phyloP scores from a whole-genome alignment of 2,113 vertebrate genomes.

The Eupsittula cactorum region DNA sequence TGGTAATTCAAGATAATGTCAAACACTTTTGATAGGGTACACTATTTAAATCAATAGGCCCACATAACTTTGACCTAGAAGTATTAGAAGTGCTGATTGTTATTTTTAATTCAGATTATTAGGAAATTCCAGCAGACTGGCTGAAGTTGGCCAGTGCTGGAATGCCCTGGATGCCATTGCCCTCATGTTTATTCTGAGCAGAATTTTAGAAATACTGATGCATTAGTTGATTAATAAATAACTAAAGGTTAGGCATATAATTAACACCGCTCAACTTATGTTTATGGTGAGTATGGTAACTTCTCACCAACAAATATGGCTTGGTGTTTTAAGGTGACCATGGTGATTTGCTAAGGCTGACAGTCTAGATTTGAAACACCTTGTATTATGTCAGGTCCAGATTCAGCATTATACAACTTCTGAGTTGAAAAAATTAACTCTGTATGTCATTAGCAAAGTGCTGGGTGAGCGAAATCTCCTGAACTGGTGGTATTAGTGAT shows the following conservation, averaged over 20 bases:
- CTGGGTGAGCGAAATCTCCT: fast-evolving
- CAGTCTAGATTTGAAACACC: neutral
- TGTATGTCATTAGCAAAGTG: neutral
- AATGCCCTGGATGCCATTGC: neutral
- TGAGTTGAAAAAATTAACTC: neutral
- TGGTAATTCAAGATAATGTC: neutral
- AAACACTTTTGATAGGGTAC: fast-evolving
- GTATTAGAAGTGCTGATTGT: neutral
- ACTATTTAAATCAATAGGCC: neutral
- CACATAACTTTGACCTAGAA: neutral
- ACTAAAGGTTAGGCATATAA: neutral
- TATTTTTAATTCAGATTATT: neutral
- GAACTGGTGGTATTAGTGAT: neutral
- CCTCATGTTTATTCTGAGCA: neutral
- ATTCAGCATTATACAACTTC: neutral
- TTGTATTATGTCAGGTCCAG: neutral
- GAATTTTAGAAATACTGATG: neutral
- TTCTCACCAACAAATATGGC: neutral
- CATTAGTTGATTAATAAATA: neutral
- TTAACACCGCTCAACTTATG: neutral
- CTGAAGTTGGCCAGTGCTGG: neutral
- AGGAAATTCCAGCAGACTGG: neutral
- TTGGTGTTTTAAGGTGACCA: neutral
- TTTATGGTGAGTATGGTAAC: neutral
- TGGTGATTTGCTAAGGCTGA: neutral